Base-by-base conservation (phyloP, 2,888 invertebrate genomes). In the Suillia variegata region DNA sequence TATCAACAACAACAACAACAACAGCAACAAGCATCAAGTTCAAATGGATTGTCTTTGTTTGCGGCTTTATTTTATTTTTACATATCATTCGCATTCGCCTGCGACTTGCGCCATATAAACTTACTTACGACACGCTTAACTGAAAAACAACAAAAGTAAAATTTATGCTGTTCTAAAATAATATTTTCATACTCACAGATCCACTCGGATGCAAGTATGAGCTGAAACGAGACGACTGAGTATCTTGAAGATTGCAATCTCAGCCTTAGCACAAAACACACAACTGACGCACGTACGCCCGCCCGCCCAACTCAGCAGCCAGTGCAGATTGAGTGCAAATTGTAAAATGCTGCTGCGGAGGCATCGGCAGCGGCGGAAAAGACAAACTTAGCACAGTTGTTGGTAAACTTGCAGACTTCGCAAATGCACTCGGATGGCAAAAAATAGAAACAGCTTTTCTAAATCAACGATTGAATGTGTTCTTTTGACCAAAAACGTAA, bases 151-250 rank as follows among this genome's bases (percentile, higher is more conserved):
- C 45, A 45, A 38, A n/a, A n/a, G n/a, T n/a, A n/a, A n/a, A n/a
- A 45, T 45, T 45, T 45, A 45, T 45, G 45, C 45, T 18, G 45
- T 45, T 45, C 45, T 18, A 18, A 45, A 20, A 45, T 18, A 45
- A 45, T 45, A 45, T 45, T 45, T 45, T 45, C 45, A 5, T 45
- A n/a, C n/a, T n/a, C n/a, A n/a, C n/a, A n/a, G n/a, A n/a, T n/a
- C n/a, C n/a, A n/a, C n/a, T n/a, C n/a, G n/a, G n/a, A n/a, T n/a
- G n/a, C n/a, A n/a, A n/a, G n/a, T n/a, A n/a, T n/a, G n/a, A n/a
- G n/a, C n/a, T n/a, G n/a, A n/a, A n/a, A n/a, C n/a, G n/a, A 45
- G 45, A 45, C 17, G 18, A n/a, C 12, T 20, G 18, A 45, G 45
- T 45, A 45, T 45, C 45, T 45, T 45, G n/a, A 45, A 45, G 45